These are phyloP conservation scores for Caenorhabditis sp. DNA, from an alignment of 2,888 invertebrate species.

Conservation along the genomic window DNA sequence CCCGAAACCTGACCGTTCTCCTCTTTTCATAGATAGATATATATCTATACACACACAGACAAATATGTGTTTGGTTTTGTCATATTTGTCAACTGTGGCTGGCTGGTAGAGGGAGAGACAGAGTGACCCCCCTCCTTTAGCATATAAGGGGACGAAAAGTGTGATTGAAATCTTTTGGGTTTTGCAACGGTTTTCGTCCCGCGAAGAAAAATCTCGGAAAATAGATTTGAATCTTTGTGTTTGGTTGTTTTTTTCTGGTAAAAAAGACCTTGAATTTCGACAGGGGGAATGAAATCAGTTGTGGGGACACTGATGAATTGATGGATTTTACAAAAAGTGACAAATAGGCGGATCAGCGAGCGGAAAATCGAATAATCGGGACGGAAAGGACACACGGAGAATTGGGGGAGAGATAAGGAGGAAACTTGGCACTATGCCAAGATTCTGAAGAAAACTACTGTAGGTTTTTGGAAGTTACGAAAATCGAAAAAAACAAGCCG, in stretches of 20 bases:
- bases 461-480: too few species aligned
- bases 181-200: conserved; percentile 39
- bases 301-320: conserved; percentile 21
- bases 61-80: conserved; percentile 48
- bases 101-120: neutral
- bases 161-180: conserved; percentile 40
- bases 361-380: neutral
- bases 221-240: conserved; percentile 10
- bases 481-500: too few species aligned
- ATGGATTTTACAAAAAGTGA: neutral
- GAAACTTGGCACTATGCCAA: conserved; percentile 12
- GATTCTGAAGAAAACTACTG: neutral
- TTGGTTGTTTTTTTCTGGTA: neutral
- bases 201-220: neutral
- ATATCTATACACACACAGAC: conserved; percentile 10
- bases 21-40: conserved; percentile 15
- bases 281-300: neutral
- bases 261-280: conserved; percentile 26
- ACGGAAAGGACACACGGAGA: neutral
- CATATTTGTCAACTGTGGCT: conserved; percentile 47
- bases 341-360: neutral
- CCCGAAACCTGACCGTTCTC: conserved; percentile 40
- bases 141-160: neutral
- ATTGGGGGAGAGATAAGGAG: neutral
- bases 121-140: conserved; percentile 27